A percentile compares a stretch with the other conserved stretches of the same genome.
phyloP scores from a whole-genome alignment of 2,888 invertebrate genomes.

The Crematogaster levior region DNA sequence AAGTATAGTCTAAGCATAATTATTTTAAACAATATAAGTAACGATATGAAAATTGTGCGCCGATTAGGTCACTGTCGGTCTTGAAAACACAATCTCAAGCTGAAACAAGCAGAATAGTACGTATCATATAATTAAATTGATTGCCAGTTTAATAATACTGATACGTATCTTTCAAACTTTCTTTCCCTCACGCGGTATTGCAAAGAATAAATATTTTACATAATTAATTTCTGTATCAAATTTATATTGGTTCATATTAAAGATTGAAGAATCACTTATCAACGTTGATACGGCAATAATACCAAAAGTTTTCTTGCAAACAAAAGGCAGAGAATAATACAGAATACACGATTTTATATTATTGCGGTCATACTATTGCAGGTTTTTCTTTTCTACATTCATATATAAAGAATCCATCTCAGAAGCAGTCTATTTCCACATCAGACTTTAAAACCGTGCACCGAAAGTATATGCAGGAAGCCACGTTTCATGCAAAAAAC shows the following conservation, averaged over 20 bases:
- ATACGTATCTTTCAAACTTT: no score
- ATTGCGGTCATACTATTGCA: not conserved
- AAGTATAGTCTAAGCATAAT: not conserved
- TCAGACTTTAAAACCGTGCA: not conserved
- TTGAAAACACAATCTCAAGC: no score
- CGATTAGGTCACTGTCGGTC: no score
- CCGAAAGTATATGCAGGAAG: not conserved
- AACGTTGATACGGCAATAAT: not conserved
- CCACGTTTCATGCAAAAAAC: not conserved
- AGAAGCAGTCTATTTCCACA: not conserved
- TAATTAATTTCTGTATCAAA: not conserved
- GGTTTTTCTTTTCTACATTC: constrained; percentile 1
- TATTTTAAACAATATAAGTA: no score
- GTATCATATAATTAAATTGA: no score
- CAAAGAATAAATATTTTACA: no score
- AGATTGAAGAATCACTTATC: not conserved
- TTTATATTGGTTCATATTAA: not conserved
- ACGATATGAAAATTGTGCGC: no score
- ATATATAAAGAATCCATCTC: not conserved
- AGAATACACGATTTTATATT: not conserved
- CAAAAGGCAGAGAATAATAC: not conserved
- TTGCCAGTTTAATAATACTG: no score
- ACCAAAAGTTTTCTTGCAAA: not conserved
- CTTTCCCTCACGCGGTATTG: no score
- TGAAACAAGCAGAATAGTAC: no score